A percentile compares a stretch with the other conserved stretches of the same genome.
Evolutionary conservation across 2,888 invertebrate species (phyloP).

Genomic region (Eremobia ochroleuca): DNA sequence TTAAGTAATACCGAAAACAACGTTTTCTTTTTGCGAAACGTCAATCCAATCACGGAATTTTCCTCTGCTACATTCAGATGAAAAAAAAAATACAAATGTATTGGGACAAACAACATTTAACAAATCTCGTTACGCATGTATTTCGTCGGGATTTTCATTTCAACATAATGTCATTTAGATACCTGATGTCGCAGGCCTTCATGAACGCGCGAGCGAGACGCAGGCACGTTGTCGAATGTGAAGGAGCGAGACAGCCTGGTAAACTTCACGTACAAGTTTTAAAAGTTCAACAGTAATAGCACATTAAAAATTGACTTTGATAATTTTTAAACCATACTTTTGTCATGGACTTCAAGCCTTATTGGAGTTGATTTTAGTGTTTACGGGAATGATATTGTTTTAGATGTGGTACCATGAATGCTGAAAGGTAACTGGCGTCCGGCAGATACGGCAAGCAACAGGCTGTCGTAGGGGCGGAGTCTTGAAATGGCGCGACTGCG

Average conservation of each 20-base stretch:
- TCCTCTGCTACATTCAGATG: conserved; percentile 15
- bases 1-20: conserved; percentile 14
- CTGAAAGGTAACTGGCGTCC: conserved; percentile 83
- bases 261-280: conserved; percentile 73
- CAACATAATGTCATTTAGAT: conserved; percentile 71
- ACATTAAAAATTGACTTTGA: conserved; percentile 61
- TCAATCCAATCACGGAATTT: conserved; percentile 34
- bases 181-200: conserved; percentile 84
- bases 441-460: conserved; percentile 85
- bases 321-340: conserved; percentile 54
- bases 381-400: conserved; percentile 70
- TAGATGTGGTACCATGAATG: conserved; percentile 76
- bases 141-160: conserved; percentile 63
- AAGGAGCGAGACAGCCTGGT: conserved; percentile 71
- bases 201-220: conserved; percentile 82
- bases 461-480: conserved; percentile 87
- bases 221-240: conserved; percentile 74
- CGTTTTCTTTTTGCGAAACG: conserved; percentile 22
- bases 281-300: conserved; percentile 68
- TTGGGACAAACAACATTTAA: conserved; percentile 46
- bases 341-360: conserved; percentile 57
- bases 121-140: conserved; percentile 60
- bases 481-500: conserved; percentile 82
- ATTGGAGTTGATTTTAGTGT: conserved; percentile 49
- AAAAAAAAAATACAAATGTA: conserved; percentile 41